Percentiles rank a stretch among this genome's conserved stretches.
Conservation (phyloP, 2,113 vertebrate species). For the Toxotes jaculatrix region DNA sequence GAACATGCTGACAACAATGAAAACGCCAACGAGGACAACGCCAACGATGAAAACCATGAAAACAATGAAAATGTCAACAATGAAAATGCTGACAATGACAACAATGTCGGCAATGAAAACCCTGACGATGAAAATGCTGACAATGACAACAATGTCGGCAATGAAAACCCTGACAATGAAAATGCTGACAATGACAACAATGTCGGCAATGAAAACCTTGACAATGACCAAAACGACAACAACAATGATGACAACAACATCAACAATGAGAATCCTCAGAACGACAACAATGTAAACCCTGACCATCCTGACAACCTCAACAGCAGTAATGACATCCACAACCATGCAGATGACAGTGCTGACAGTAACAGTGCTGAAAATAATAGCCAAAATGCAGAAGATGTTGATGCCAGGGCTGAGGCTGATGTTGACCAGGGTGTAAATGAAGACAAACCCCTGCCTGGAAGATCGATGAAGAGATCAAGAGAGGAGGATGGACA, state of each 20-base stretch:
- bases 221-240: background rate
- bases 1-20: no score
- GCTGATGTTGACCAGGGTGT: no score
- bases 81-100: background rate
- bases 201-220: background rate
- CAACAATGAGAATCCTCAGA: background rate
- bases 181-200: background rate
- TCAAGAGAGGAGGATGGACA: background rate
- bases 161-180: background rate
- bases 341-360: no score
- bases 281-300: background rate
- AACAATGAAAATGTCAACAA: background rate
- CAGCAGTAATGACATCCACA: background rate
- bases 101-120: no score
- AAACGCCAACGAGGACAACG: no score
- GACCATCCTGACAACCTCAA: background rate
- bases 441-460: background rate
- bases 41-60: background rate
- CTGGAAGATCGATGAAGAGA: background rate
- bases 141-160: background rate
- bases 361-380: no score
- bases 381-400: no score
- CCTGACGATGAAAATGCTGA: background rate
- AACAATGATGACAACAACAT: no score
- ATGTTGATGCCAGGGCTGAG: background rate